Evolutionary conservation across 2,888 invertebrate genomes (phyloP).

Genomic region (Microctonus hyperodae): DNA sequence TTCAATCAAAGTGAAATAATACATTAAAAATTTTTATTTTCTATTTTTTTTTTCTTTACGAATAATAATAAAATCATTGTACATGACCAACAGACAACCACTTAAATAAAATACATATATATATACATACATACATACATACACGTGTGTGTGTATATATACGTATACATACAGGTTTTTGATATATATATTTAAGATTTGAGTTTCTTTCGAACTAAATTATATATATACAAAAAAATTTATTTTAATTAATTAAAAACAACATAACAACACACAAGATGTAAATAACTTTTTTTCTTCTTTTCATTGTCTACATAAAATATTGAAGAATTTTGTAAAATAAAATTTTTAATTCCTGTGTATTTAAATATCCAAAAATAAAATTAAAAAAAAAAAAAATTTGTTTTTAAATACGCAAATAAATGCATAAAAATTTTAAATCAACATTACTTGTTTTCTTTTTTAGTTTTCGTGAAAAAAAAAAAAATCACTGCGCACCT

Average conservation of each 20-base stretch:
- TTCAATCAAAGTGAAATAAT: slow-evolving; percentile 33
- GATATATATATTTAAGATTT: slow-evolving; percentile 17
- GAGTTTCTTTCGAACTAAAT: slow-evolving; percentile 41
- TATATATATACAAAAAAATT: slow-evolving; percentile 26
- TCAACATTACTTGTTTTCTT: slow-evolving; percentile 6
- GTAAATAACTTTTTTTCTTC: slow-evolving; percentile 18
- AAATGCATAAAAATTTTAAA: neutral
- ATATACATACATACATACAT: too few relatives aligned
- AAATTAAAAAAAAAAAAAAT: slow-evolving; percentile 34
- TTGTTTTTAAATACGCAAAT: neutral
- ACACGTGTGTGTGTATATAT: slow-evolving; percentile 33
- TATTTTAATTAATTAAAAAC: slow-evolving; percentile 34
- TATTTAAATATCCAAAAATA: neutral
- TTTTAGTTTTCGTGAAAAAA: slow-evolving; percentile 4
- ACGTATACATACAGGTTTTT: too few relatives aligned
- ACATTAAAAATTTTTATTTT: slow-evolving; percentile 32
- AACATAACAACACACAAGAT: slow-evolving; percentile 51
- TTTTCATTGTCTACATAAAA: slow-evolving; percentile 25
- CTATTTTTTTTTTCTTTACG: slow-evolving; percentile 21
- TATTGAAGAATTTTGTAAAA: neutral
- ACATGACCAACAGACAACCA: slow-evolving; percentile 54
- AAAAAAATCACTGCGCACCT: neutral
- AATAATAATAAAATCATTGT: slow-evolving; percentile 48
- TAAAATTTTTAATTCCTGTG: neutral
- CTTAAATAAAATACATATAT: slow-evolving; percentile 49